phyloP scores from a whole-genome alignment of 2,888 invertebrate species.

The Aspidiotus destructor region DNA sequence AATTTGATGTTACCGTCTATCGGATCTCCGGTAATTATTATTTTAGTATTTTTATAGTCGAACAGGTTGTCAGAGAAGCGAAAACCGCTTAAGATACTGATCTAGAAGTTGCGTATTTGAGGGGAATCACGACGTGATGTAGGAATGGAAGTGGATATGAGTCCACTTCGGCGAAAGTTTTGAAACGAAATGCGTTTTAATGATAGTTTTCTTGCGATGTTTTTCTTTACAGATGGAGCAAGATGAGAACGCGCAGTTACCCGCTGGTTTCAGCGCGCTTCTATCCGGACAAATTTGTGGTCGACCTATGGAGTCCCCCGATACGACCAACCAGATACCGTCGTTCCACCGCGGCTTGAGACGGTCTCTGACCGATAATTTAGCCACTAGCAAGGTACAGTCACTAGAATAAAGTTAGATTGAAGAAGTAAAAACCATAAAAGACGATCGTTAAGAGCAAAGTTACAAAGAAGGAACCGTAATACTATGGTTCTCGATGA shows the following conservation, averaged over 20 bases:
- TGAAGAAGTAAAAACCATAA: not conserved
- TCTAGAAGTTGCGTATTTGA: too few species aligned
- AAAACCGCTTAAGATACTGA: too few species aligned
- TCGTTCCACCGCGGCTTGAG: constrained; percentile 7
- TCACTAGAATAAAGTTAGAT: not conserved
- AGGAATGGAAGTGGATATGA: too few species aligned
- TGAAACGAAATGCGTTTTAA: too few species aligned
- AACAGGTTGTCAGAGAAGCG: too few species aligned
- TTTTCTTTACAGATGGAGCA: constrained; percentile 24
- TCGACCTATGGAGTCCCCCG: constrained; percentile 10
- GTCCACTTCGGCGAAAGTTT: too few species aligned
- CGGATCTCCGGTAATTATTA: constrained; percentile 12
- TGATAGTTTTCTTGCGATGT: too few species aligned
- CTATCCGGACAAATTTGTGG: constrained; percentile 48
- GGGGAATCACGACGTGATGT: too few species aligned
- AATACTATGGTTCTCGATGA: too few species aligned
- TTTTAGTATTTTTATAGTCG: not conserved
- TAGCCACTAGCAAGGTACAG: constrained; percentile 25
- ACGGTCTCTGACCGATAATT: constrained; percentile 29
- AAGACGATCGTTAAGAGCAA: too few species aligned
- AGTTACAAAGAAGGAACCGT: too few species aligned
- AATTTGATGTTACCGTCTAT: constrained; percentile 18
- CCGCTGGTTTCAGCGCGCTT: constrained; percentile 51
- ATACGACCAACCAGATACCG: not conserved
- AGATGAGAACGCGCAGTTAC: constrained; percentile 44